Percentiles rank a stretch among this genome's conserved stretches.
These are phyloP conservation scores for Chunga burmeisteri DNA, from an alignment of 2,113 vertebrate genomes.

Conservation along the genomic window DNA sequence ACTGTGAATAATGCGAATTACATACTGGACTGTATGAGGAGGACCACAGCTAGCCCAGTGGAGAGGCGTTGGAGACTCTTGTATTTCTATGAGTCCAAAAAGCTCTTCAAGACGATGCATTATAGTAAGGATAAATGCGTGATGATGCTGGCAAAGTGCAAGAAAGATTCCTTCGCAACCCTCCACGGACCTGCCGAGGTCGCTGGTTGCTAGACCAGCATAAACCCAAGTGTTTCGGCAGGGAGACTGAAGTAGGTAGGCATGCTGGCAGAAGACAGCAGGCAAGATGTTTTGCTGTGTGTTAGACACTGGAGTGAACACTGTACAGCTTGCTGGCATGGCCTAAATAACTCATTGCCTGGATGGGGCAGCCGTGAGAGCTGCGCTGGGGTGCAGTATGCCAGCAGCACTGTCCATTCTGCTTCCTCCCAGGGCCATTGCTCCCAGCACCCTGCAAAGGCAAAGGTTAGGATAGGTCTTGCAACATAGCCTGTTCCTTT, in stretches of 20 bases:
- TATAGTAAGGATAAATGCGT: neutral
- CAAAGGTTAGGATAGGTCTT: neutral
- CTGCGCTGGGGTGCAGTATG: accelerated
- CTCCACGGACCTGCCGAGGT: neutral
- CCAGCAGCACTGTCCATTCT: accelerated
- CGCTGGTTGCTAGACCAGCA: accelerated
- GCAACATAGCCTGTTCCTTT: neutral
- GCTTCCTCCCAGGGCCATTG: neutral
- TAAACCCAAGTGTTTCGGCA: neutral
- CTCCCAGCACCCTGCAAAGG: neutral
- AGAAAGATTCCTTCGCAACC: neutral
- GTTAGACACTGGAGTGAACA: neutral
- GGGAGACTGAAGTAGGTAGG: neutral
- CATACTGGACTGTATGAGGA: neutral
- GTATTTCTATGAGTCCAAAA: neutral
- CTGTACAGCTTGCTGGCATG: neutral
- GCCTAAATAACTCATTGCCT: neutral
- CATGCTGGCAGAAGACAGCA: neutral
- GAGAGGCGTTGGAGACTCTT: neutral
- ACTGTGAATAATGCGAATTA: neutral
- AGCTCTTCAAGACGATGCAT: neutral
- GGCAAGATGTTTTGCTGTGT: neutral
- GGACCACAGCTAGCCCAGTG: neutral
- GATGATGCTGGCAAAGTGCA: neutral
- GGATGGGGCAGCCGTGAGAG: neutral